Evolutionary conservation across 2,797 vertebrate species (phyloP), one percentile per base, ranked within the genome.

Genomic region (Eptatretus atami): DNA sequence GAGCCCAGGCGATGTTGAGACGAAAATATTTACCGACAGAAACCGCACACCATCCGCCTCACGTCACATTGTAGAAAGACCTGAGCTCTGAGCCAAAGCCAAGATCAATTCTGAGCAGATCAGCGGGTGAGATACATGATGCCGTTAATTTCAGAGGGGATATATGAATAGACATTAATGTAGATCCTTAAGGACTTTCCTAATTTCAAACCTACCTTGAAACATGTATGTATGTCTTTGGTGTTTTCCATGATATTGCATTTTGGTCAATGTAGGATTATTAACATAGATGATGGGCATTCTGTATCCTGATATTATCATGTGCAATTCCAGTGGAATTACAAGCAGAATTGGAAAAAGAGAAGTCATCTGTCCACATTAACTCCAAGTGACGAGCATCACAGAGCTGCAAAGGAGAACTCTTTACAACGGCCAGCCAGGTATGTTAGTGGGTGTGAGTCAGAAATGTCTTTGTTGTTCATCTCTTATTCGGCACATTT

Each of bases 21-120:
- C 57, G 85, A 98, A 0, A 79, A 72, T 1, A 76, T 82, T 2
- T 98, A 98, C 57, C 78, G 84, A 63, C 86, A 90, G 6, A 82
- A 53, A 11, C 80, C 84, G 1, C 80, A 81, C 69, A 77, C 72
- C 0, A 53, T 93, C 67, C 84, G 83, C 65, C 94, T 84, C 70
- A 92, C 84, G n/a, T 67, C 86, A 82, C 2, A 65, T 84, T 1
- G 78, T 75, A 6, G 90, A 98, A 70, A 74, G 82, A 6, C 90
- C 90, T 1, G 75, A 70, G 0, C 72, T 93, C 15, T n/a, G 67
- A 90, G 65, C 74, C n/a, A n/a, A 84, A 44, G 83, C 92, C 67
- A 98, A 96, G 71, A 72, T 77, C 57, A 94, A 96, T 3, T 77
- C 90, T 13, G 75, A 80, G 11, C 80, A 79, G 66, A 65, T 90